Evolutionary conservation across 2,113 vertebrate species (phyloP).

Genomic region (Bujurquina vittata): DNA sequence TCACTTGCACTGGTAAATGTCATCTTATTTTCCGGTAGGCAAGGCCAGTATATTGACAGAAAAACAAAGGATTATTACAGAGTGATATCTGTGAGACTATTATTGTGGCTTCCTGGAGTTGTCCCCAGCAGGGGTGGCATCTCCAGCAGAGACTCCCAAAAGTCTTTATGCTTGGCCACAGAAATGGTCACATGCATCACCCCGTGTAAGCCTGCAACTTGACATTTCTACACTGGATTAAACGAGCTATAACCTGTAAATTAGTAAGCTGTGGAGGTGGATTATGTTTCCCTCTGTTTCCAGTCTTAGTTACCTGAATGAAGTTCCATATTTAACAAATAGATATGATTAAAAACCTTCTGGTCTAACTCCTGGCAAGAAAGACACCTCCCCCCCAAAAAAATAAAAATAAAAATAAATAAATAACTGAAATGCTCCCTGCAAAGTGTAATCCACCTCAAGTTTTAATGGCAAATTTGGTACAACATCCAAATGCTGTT

Average conservation of each 20-base stretch:
- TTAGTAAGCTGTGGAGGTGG: neutral
- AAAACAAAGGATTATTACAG: no score
- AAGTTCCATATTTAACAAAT: neutral
- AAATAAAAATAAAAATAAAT: neutral
- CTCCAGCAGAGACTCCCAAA: no score
- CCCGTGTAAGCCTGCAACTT: neutral
- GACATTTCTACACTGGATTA: neutral
- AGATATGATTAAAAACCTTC: neutral
- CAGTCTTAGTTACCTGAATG: neutral
- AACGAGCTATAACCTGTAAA: neutral
- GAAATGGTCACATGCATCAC: neutral
- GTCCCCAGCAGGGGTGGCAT: no score
- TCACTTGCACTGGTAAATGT: neutral
- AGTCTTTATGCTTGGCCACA: neutral
- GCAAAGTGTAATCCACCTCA: neutral
- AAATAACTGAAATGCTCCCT: neutral
- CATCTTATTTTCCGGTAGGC: neutral
- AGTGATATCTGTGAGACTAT: no score
- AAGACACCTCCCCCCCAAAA: neutral
- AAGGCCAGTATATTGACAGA: neutral
- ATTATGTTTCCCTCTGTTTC: neutral
- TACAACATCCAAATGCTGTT: neutral
- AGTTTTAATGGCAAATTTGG: constrained; percentile 17
- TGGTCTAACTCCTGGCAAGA: neutral
- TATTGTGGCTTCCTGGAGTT: no score